Evolutionary conservation across 1,140 invertebrate species (phyloP).

Genomic region (Aleiodes sp.): DNA sequence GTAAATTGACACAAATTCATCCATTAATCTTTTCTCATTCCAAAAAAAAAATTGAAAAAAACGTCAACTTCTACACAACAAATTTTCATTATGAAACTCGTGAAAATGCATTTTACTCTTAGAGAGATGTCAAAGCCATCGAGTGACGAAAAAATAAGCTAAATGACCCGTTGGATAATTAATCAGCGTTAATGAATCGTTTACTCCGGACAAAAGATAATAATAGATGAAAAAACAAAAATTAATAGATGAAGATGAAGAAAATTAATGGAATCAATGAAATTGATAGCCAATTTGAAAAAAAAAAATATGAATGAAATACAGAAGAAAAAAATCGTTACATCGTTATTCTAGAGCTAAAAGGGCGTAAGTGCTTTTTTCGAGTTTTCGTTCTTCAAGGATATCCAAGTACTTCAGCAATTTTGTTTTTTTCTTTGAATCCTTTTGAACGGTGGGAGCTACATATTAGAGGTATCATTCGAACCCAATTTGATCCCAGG

Average conservation of each 20-base stretch:
- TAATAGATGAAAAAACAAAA: background rate
- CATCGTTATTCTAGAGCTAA: constrained; percentile 73
- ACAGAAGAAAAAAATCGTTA: background rate
- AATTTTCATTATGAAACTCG: background rate
- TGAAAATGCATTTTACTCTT: background rate
- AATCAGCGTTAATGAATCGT: constrained; percentile 1
- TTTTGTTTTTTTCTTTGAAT: no score
- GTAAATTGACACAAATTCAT: background rate
- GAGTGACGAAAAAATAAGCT: background rate
- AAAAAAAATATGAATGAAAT: no score
- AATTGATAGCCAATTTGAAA: no score
- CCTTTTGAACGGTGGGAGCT: no score
- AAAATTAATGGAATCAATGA: no score
- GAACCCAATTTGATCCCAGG: no score
- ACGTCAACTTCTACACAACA: no score
- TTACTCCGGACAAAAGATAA: background rate
- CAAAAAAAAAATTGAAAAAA: no score
- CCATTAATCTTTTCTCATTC: background rate
- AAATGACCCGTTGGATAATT: background rate
- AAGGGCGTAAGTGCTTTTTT: no score
- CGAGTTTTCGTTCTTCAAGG: no score
- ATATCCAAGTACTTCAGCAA: no score
- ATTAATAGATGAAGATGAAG: background rate
- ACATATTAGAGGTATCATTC: no score
- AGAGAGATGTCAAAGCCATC: background rate